Base-by-base conservation (phyloP, 2,113 vertebrate genomes). In the Natator depressus region DNA sequence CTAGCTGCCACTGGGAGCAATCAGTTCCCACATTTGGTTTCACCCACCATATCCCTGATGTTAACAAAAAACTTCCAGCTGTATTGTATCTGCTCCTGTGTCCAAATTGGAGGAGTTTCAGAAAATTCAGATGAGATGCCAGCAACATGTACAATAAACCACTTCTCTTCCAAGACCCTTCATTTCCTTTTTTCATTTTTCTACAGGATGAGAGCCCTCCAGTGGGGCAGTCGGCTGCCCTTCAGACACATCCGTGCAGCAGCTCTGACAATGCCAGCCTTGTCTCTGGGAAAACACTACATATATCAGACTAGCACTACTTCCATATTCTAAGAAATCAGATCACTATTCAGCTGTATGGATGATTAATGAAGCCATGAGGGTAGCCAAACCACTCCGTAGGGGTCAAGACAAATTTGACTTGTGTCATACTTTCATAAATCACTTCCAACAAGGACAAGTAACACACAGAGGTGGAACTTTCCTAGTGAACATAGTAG, bases 291-390 rank as follows among this genome's bases (percentile, higher is more conserved):
- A 49, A 80, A 50, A 57, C 5, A 14, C 51, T 59, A 1, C 29
- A 42, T 75, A 0, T 10, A 65, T 10, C 80, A 65, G 65, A 42
- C 16, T 20, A 54, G 11, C 1, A 6, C 20, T 1, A 17, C 10
- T 54, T 65, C 83, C 4, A 0, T 2, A n/a, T 80, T 83, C 0
- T 16, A 80, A 85, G 82, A 80, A 69, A 83, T n/a, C 88, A 10
- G 57, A 13, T 59, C 49, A 31, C 53, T 16, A 10, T 53, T 55
- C 3, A 0, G 1, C 42, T 47, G 14, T 25, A 2, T 2, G 53
- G 57, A 5, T 83, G 42, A 80, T 72, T 47, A 85, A 87, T 59
- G n/a, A 76, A 69, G 65, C 13, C 8, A 31, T 10, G 49, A 1
- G 8, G 11, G 53, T 24, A 80, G 47, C 31, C 38, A 82, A 78